Percentiles rank a stretch among this genome's conserved stretches.
These are phyloP conservation scores for Lerista edwardsae DNA, from an alignment of 2,797 vertebrate genomes.

Conservation along the genomic window DNA sequence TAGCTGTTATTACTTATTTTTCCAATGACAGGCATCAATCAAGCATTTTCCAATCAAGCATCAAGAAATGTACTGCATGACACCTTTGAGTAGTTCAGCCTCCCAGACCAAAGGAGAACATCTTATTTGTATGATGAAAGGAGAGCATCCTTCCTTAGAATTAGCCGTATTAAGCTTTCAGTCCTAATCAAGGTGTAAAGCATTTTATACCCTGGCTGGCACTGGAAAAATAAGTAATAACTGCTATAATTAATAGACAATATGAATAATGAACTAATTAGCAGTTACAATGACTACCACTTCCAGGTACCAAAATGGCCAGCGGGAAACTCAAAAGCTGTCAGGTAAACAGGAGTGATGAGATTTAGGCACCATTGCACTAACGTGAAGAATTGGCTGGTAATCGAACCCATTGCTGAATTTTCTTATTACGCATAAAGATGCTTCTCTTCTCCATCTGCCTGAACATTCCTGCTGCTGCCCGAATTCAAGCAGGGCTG, in stretches of 20 bases:
- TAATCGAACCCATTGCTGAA: background rate
- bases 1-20: too few relatives aligned
- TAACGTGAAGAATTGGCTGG: background rate
- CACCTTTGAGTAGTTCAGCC: too few relatives aligned
- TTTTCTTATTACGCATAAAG: background rate
- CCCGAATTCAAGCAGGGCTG: background rate
- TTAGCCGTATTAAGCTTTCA: background rate
- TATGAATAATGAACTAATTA: background rate
- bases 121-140: background rate
- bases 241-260: too few relatives aligned
- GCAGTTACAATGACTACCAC: background rate
- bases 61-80: too few relatives aligned
- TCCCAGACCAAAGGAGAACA: background rate
- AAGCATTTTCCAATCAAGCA: too few relatives aligned
- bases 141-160: background rate
- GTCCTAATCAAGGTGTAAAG: background rate
- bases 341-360: background rate
- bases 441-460: background rate
- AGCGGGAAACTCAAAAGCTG: background rate
- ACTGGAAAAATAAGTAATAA: background rate
- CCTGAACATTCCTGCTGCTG: background rate
- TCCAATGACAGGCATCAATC: too few relatives aligned
- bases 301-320: constrained; percentile 5
- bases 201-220: background rate
- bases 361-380: background rate